Conservation (phyloP, 2,888 invertebrate genomes). For the Dexiosoma caninum region DNA sequence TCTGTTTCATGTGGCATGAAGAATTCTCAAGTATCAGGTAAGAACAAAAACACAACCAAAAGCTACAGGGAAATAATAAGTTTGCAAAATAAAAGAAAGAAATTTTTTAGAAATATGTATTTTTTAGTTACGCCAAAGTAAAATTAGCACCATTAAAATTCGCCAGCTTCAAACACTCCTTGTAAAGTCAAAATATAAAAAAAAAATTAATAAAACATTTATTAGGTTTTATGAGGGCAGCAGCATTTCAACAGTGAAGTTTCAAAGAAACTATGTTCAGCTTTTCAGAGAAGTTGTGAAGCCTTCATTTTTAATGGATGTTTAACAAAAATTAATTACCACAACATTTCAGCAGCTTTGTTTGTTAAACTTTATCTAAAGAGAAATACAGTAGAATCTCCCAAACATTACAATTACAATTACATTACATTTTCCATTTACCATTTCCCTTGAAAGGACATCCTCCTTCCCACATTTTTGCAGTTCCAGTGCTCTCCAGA, state of each 20-base stretch:
- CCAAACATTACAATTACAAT: too few species aligned
- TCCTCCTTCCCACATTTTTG: too few species aligned
- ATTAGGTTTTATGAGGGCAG: neutral
- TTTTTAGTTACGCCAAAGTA: slow-evolving; percentile 4
- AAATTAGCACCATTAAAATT: neutral
- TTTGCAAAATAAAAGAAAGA: slow-evolving; percentile 1
- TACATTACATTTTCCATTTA: too few species aligned
- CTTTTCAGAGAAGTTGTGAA: too few species aligned
- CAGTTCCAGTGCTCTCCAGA: too few species aligned
- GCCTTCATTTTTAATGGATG: too few species aligned
- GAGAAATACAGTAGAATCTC: too few species aligned
- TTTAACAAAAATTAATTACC: too few species aligned
- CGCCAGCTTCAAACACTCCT: neutral
- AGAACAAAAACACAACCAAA: neutral
- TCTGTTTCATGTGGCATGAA: neutral
- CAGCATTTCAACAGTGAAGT: neutral
- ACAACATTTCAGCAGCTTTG: too few species aligned
- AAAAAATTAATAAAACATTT: neutral
- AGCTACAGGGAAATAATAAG: neutral
- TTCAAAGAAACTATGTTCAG: too few species aligned
- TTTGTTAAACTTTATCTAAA: too few species aligned
- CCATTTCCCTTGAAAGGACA: too few species aligned
- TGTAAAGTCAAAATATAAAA: neutral
- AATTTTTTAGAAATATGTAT: neutral
- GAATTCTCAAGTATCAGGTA: slow-evolving; percentile 3